Evolutionary conservation across 2,113 vertebrate species (phyloP).

Genomic region (Deroptyus accipitrinus): DNA sequence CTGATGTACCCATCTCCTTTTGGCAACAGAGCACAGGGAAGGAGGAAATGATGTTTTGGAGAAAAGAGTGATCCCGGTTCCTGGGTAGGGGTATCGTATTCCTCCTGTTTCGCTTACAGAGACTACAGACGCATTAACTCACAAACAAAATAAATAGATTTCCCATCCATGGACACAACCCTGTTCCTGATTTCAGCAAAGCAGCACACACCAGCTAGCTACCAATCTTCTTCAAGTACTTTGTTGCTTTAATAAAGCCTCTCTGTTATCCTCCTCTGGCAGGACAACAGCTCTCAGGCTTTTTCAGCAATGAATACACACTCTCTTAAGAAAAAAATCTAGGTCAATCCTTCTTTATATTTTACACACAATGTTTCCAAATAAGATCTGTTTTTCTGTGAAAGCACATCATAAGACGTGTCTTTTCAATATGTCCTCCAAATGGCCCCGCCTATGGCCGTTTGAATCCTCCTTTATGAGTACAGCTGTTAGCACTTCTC

Average conservation of each 20-base stretch:
- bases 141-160: background rate
- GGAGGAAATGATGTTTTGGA: background rate
- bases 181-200: background rate
- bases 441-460: background rate
- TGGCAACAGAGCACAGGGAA: background rate
- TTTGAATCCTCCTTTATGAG: background rate
- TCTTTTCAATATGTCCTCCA: background rate
- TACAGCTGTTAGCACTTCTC: background rate
- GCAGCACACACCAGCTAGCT: background rate
- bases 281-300: background rate
- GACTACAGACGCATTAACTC: background rate
- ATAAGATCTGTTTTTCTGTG: background rate
- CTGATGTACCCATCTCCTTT: rapidly evolving
- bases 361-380: background rate
- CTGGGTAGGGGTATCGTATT: background rate
- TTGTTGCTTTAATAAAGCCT: constrained; percentile 3
- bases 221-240: background rate
- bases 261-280: constrained; percentile 7
- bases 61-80: background rate
- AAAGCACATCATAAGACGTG: background rate
- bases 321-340: constrained; percentile 9
- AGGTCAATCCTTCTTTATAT: background rate
- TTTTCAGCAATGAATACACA: background rate
- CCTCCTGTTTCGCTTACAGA: background rate
- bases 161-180: background rate